These are phyloP conservation scores for Pantherophis alleghaniensis DNA, from an alignment of 2,797 vertebrate species.

Conservation along the genomic window DNA sequence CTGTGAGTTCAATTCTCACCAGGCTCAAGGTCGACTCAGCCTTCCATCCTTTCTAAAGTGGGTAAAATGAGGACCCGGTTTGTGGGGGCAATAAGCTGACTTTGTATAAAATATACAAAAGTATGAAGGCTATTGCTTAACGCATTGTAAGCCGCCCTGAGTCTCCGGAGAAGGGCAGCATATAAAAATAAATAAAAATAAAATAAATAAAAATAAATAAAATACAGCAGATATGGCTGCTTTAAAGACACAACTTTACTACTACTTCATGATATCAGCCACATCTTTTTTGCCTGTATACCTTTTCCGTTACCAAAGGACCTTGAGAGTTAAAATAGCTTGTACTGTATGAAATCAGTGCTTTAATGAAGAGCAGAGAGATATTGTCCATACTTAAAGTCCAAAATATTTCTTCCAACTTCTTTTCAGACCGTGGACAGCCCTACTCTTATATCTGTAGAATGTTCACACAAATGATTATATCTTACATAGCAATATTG, in stretches of 20 bases:
- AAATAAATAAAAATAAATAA: no score
- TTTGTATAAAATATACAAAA: no score
- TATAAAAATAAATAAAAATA: no score
- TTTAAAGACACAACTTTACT: background rate
- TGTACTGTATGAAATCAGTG: background rate
- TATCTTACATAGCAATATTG: background rate
- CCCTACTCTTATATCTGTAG: background rate
- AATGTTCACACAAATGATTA: background rate
- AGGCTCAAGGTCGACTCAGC: no score
- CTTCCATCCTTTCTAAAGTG: no score
- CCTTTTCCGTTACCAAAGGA: background rate
- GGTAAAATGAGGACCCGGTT: no score
- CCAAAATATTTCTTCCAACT: background rate
- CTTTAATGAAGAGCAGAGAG: background rate
- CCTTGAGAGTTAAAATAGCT: background rate
- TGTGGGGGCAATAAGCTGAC: no score
- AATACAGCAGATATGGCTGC: background rate
- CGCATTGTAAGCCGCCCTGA: no score
- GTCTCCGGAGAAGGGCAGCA: no score
- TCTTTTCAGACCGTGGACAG: background rate
- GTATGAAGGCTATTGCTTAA: no score
- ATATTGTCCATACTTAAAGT: background rate
- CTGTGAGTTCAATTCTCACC: no score
- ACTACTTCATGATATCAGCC: background rate
- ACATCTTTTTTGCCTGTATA: background rate